Evolutionary conservation across 1,140 invertebrate species (phyloP), one percentile per base, ranked within the genome.

Genomic region (Sitophilus oryzae): DNA sequence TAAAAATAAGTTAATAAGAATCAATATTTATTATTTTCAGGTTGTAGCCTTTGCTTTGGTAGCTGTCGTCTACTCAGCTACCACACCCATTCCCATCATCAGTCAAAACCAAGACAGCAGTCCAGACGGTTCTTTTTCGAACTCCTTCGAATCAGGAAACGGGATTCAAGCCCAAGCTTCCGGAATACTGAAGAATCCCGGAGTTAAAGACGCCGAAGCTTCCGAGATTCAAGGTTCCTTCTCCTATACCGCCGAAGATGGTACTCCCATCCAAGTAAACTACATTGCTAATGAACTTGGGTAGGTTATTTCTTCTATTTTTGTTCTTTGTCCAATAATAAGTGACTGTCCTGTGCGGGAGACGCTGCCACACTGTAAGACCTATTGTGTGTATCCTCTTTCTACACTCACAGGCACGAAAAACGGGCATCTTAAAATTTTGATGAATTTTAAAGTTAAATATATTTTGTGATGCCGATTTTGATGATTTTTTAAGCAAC

Each of bases 201-300:
- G 79, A 47, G 68, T 83, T 68, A 73, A 82, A 71, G 72, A 70
- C 61, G 83, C 75, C 44, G 79, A 73, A 56, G 76, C 82, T 14
- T 23, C 25, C 21, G 60, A 61, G 51, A 83, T 83, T 6, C 76
- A 80, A 65, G 86, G 87, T 38, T 80, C 79, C 19, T 87, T 80
- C 59, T 82, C 83, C 48, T 92, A 91, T 69, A 89, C 86, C 1
- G 84, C 86, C 1, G 86, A 87, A 0, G 86, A 90, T 64, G 88
- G 88, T 23, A 68, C 71, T 2, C 66, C 71, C 9, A 67, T 78
- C 35, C 49, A 60, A 1, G 60, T 82, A 1, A 63, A 52, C 2
- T 82, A 82, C 68, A 59, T 71, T 41, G 79, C 80, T 34, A 76
- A 81, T 56, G 70, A 80, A 43, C 75, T 74, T 40, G 77, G 77